A percentile compares a stretch with the other conserved stretches of the same genome.
These are phyloP conservation scores for Nematostella vectensis DNA, from an alignment of 92 coral and sea anemone species.

Conservation along the genomic window DNA sequence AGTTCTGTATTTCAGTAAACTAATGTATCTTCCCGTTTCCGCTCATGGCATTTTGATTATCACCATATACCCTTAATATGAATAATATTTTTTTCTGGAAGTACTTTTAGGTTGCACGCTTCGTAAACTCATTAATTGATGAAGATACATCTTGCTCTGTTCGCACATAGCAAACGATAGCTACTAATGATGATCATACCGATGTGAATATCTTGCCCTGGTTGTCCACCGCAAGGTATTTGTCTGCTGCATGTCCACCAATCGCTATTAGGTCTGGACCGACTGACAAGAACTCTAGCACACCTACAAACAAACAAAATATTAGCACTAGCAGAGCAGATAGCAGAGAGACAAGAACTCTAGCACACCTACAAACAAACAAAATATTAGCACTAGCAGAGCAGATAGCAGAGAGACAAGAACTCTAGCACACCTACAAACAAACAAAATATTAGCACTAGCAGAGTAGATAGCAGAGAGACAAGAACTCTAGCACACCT, in stretches of 20 bases:
- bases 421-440: conserved; percentile 58
- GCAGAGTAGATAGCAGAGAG: too few species aligned
- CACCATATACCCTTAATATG: too few species aligned
- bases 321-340: too few species aligned
- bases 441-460: neutral
- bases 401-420: conserved; percentile 81
- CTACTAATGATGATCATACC: conserved; percentile 36
- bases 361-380: conserved; percentile 40
- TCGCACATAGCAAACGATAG: conserved; percentile 40
- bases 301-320: conserved; percentile 21
- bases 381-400: neutral
- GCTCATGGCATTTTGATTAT: too few species aligned
- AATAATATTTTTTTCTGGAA: too few species aligned
- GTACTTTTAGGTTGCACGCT: too few species aligned
- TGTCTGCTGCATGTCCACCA: conserved; percentile 74
- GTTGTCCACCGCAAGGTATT: conserved; percentile 81
- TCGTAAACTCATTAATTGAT: too few species aligned
- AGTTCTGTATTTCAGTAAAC: too few species aligned
- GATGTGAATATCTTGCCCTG: conserved; percentile 75
- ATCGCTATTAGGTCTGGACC: conserved; percentile 94
- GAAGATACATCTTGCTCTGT: conserved; percentile 87
- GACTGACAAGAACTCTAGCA: conserved; percentile 73
- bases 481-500: conserved; percentile 70
- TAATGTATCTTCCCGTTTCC: too few species aligned
- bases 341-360: conserved; percentile 81